Evolutionary conservation across 2,888 invertebrate species (phyloP), one percentile per base, ranked within the genome.

Genomic region (Zaprionus bogoriensis): DNA sequence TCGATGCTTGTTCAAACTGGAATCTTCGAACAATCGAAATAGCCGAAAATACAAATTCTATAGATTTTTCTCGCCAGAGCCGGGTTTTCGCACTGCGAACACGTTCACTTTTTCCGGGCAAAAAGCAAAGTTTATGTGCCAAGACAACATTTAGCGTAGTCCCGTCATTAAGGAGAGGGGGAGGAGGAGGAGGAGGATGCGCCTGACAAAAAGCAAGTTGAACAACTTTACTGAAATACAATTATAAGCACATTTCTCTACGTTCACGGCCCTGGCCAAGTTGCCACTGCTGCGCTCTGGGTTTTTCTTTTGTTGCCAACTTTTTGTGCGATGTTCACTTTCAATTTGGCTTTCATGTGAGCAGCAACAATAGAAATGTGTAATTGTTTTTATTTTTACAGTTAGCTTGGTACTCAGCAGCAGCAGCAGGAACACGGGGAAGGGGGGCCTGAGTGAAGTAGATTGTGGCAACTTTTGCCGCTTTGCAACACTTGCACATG

Each of bases 261-360:
- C 28, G 14, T 22, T 10, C 20, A 6, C 17, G 27, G 44, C 44
- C 14, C n/a, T 7, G 17, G 25, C 36, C 27, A 53, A 20, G 41
- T 47, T 36, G 38, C 47, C 60, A 30, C 17, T 36, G 5, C 7
- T 14, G 2, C 9, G 6, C 17, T 7, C 17, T 36, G 7, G 47
- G 39, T 23, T 32, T 14, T 27, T 46, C 20, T 32, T 22, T 20
- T 57, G 17, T 4, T 44, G 48, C 14, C 3, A 62, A 58, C 68
- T 67, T 80, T 76, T 70, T 65, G 64, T 61, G 44, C 51, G 38
- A 54, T 58, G 61, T 72, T 75, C 73, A 70, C 66, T 81, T 85
- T 78, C 75, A 82, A 80, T 75, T 85, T 82, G 66, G 69, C 75
- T 75, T 70, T 79, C 76, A 63, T 77, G 60, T 61, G 63, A 68